These are phyloP conservation scores for Drosophila mauritiana DNA, from an alignment of 1,140 invertebrate genomes.

Conservation along the genomic window DNA sequence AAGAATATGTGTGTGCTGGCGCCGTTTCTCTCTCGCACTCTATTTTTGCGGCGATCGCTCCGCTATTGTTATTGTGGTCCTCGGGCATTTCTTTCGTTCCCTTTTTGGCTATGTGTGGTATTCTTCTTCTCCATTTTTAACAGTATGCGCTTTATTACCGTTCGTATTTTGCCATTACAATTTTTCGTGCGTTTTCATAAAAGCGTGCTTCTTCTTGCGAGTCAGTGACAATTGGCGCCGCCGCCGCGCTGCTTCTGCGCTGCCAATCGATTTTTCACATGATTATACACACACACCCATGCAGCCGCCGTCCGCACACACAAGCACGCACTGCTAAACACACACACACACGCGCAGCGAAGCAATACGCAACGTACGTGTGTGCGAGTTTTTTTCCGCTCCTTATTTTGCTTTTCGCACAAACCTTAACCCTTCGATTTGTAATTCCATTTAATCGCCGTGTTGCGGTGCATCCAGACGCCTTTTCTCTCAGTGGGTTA, in stretches of 20 bases:
- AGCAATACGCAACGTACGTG: constrained; percentile 1
- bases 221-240: constrained; percentile 78
- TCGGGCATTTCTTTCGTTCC: not conserved
- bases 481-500: not conserved
- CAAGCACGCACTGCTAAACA: constrained; percentile 4
- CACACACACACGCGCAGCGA: constrained; percentile 11
- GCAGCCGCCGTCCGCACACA: constrained; percentile 16
- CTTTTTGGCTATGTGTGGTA: not conserved
- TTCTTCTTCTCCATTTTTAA: constrained; percentile 9
- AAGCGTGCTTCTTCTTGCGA: constrained; percentile 68
- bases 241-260: constrained; percentile 52
- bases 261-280: constrained; percentile 85
- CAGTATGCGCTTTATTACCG: not conserved
- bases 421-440: constrained; percentile 14
- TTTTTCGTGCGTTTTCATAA: constrained; percentile 35
- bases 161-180: constrained; percentile 27
- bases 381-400: constrained; percentile 43
- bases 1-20: constrained; percentile 55
- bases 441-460: not conserved
- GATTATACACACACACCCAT: constrained; percentile 64
- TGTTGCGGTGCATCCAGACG: not conserved
- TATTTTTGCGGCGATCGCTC: not conserved
- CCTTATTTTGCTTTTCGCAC: constrained; percentile 32
- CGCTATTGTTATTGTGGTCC: constrained; percentile 21
- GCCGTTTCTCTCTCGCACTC: constrained; percentile 41